Conservation (phyloP, 2,888 invertebrate species). For the Prostheceraeus crozeri region DNA sequence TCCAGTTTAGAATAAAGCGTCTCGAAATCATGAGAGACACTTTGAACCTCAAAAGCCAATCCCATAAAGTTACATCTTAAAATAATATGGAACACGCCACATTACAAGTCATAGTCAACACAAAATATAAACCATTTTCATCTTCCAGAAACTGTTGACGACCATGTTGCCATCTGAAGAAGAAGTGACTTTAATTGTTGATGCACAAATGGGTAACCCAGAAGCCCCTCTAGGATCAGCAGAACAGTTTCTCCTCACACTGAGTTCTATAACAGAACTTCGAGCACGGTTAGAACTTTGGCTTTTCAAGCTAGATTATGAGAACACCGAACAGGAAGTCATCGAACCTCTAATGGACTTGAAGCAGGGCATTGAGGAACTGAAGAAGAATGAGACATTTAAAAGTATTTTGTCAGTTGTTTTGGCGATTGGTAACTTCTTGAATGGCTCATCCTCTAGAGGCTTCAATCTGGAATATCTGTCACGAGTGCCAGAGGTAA, state of each 20-base stretch:
- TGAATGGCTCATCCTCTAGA: constrained; percentile 82
- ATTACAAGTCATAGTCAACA: too few relatives aligned
- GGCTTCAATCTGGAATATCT: constrained; percentile 96
- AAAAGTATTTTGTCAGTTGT: constrained; percentile 84
- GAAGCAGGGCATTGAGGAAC: constrained; percentile 81
- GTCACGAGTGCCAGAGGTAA: constrained; percentile 86
- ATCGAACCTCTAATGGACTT: constrained; percentile 97
- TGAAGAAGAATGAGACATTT: constrained; percentile 85
- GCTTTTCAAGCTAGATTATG: constrained; percentile 97
- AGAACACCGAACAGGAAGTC: constrained; percentile 74
- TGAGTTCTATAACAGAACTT: constrained; percentile 89
- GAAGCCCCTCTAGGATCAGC: constrained; percentile 76
- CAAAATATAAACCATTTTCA: too few relatives aligned
- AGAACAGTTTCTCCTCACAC: constrained; percentile 91
- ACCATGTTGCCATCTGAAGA: constrained; percentile 91
- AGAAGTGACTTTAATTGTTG: constrained; percentile 87
- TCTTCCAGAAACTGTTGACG: constrained; percentile 75
- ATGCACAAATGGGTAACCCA: constrained; percentile 83
- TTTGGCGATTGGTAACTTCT: constrained; percentile 86
- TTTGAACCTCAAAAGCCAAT: too few relatives aligned
- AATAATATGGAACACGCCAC: too few relatives aligned
- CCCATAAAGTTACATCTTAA: too few relatives aligned
- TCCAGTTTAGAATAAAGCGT: too few relatives aligned
- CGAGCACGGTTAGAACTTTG: constrained; percentile 85
- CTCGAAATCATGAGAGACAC: too few relatives aligned